Evolutionary conservation across 2,797 vertebrate genomes (phyloP).

Genomic region (Heterohyrax brucei): DNA sequence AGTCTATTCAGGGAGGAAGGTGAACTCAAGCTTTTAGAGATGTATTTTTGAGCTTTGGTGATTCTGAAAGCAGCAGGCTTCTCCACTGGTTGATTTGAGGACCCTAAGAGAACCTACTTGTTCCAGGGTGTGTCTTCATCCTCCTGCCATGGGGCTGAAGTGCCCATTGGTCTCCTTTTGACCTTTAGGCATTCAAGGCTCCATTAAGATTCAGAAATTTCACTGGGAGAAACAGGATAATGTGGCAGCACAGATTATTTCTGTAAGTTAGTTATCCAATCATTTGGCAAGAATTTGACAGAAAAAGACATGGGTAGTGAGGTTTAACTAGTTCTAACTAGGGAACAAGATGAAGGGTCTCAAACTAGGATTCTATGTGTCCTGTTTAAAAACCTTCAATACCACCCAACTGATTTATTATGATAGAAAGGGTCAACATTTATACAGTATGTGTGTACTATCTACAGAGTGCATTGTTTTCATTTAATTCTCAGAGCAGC

Average conservation of each 20-base stretch:
- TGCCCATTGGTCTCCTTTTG: conserved; percentile 19
- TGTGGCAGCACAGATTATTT: conserved; percentile 56
- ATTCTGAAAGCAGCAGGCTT: not conserved
- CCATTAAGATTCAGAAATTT: conserved; percentile 35
- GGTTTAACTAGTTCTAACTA: not conserved
- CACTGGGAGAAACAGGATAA: not conserved
- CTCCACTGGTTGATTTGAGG: not conserved
- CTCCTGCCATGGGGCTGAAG: not conserved
- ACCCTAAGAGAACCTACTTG: not conserved
- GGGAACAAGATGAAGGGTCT: not conserved
- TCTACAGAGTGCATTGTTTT: not conserved
- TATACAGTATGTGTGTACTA: not conserved
- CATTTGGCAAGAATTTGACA: conserved; percentile 33
- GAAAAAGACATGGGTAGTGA: not conserved
- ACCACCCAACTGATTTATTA: not conserved
- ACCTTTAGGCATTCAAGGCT: conserved; percentile 55
- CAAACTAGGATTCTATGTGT: not conserved
- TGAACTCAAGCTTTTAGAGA: not conserved
- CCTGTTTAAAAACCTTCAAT: not conserved
- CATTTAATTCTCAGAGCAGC: conserved; percentile 32
- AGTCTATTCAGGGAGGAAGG: not conserved
- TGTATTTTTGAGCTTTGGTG: not conserved
- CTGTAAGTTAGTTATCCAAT: conserved; percentile 23
- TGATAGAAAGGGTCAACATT: not conserved
- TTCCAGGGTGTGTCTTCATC: not conserved